Conservation (phyloP, 2,113 vertebrate species). For the Syngnathus scovelli region DNA sequence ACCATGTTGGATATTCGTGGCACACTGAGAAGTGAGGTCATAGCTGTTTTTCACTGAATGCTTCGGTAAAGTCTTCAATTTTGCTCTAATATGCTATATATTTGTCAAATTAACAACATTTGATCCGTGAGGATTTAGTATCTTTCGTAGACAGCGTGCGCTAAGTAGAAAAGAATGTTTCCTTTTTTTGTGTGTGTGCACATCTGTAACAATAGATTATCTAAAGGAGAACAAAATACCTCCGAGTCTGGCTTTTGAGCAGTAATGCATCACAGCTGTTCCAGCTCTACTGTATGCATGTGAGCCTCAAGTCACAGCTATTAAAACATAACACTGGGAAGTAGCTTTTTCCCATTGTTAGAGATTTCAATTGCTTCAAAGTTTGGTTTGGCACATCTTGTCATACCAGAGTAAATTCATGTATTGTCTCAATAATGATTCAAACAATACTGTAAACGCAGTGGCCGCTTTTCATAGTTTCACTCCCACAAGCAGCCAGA, state of each 20-base stretch:
- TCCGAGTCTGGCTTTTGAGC: slow-evolving; percentile 29
- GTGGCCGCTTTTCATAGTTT: slow-evolving; percentile 13
- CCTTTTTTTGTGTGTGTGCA: slow-evolving; percentile 45
- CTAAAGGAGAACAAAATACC: slow-evolving; percentile 50
- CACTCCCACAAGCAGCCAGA: slow-evolving; percentile 4
- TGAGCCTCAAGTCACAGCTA: slow-evolving; percentile 26
- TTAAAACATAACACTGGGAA: slow-evolving; percentile 8
- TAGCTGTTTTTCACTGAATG: slow-evolving; percentile 1
- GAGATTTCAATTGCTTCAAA: slow-evolving; percentile 7
- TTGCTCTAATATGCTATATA: neutral
- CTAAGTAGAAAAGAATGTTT: slow-evolving; percentile 56
- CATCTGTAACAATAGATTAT: slow-evolving; percentile 62
- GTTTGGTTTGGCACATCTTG: neutral
- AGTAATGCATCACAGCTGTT: slow-evolving; percentile 68
- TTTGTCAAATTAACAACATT: slow-evolving; percentile 20
- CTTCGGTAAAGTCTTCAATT: slow-evolving; percentile 1
- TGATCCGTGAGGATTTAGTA: slow-evolving; percentile 8
- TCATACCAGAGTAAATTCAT: neutral
- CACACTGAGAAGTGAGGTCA: slow-evolving; percentile 22
- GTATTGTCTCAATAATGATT: neutral
- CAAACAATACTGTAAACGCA: neutral
- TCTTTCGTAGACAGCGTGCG: slow-evolving; percentile 26
- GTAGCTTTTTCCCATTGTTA: slow-evolving; percentile 4
- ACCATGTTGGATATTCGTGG: slow-evolving; percentile 11
- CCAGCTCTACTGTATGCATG: slow-evolving; percentile 37